These are phyloP conservation scores for Machimus rusticus DNA, from an alignment of 2,888 invertebrate species.

Conservation along the genomic window DNA sequence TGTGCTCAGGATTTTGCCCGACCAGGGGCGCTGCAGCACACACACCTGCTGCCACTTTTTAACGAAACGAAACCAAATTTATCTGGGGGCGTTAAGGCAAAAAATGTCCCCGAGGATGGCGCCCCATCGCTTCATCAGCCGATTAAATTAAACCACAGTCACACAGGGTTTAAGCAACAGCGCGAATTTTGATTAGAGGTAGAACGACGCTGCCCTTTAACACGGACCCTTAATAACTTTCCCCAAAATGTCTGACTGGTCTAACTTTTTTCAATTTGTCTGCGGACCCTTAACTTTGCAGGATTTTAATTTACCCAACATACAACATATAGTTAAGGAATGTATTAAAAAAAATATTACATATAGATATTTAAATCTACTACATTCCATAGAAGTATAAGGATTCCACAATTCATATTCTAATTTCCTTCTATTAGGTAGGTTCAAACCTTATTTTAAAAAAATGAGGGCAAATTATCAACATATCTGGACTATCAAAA, in stretches of 20 bases:
- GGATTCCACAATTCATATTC: too few species aligned
- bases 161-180: not conserved
- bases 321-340: too few species aligned
- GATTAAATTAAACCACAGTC: slow-evolving; percentile 25
- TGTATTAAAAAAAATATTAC: too few species aligned
- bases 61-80: slow-evolving; percentile 38
- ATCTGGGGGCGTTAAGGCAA: slow-evolving; percentile 7
- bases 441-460: too few species aligned
- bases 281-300: not conserved
- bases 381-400: too few species aligned
- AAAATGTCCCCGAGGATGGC: not conserved
- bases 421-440: too few species aligned
- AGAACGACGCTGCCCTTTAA: not conserved
- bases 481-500: too few species aligned
- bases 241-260: not conserved
- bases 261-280: not conserved
- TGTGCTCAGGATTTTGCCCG: slow-evolving; percentile 26
- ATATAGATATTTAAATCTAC: too few species aligned
- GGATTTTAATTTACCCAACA: too few species aligned
- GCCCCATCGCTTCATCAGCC: not conserved
- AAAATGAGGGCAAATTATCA: too few species aligned
- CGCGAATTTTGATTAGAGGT: not conserved
- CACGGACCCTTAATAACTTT: not conserved
- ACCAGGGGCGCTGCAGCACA: not conserved
- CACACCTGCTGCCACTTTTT: slow-evolving; percentile 36